Percentiles rank a stretch among this genome's conserved stretches.
Conservation (phyloP, 2,113 vertebrate species). For the Eretmochelys imbricata region DNA sequence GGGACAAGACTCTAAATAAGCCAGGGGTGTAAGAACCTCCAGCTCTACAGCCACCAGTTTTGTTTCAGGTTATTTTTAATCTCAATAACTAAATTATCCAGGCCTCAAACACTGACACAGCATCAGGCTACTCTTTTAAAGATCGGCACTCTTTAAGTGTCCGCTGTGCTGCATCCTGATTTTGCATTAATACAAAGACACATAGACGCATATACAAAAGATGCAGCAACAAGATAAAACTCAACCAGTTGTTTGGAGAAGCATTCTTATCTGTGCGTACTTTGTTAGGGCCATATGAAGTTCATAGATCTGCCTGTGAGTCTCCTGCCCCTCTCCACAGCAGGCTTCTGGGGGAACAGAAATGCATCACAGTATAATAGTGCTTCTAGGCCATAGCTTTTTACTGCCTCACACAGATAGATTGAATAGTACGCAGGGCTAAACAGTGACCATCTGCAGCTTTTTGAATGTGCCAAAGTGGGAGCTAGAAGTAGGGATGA, state of each 20-base stretch:
- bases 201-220: neutral
- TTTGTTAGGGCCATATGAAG: neutral
- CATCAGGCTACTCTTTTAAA: neutral
- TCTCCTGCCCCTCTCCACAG: neutral
- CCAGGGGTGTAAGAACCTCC: neutral
- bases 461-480: neutral
- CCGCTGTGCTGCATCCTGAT: neutral
- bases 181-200: neutral
- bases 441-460: neutral
- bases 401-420: neutral
- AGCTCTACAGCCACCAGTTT: neutral
- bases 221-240: neutral
- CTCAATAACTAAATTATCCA: neutral
- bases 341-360: neutral
- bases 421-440: rapidly evolving
- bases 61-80: neutral
- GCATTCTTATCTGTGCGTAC: rapidly evolving
- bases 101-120: neutral
- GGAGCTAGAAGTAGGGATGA: rapidly evolving
- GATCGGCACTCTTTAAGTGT: neutral
- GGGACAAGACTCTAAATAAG: neutral
- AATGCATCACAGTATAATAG: neutral
- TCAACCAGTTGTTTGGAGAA: neutral
- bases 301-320: neutral
- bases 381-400: neutral